Conservation (phyloP, 1,140 invertebrate genomes). For the Drosophila busckii region DNA sequence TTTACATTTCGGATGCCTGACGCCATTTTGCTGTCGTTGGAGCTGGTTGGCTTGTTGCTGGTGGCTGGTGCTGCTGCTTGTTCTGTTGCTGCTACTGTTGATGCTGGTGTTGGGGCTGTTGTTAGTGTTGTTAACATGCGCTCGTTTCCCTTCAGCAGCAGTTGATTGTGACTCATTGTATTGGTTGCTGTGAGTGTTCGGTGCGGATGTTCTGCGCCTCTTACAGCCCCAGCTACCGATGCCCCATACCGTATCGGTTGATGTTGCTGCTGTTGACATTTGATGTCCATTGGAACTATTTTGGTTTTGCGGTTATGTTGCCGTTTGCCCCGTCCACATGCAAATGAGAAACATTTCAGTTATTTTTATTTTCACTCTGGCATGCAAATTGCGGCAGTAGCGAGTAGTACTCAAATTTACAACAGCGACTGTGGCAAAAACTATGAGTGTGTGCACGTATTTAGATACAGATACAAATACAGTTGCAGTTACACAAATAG, state of each 20-base stretch:
- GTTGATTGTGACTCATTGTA: constrained; percentile 63
- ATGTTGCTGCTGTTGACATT: constrained; percentile 69
- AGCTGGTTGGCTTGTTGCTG: constrained; percentile 18
- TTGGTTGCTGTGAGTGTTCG: constrained; percentile 17
- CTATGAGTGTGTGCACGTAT: constrained; percentile 41
- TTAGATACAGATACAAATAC: too few relatives aligned
- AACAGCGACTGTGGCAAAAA: constrained; percentile 46
- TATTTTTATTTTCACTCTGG: constrained; percentile 73
- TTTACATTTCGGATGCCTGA: constrained; percentile 66
- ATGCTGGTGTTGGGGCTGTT: constrained; percentile 40
- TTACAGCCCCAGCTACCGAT: constrained; percentile 15
- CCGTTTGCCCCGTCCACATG: constrained; percentile 43
- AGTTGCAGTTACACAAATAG: too few relatives aligned
- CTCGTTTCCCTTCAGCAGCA: constrained; percentile 77
- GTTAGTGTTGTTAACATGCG: constrained; percentile 77
- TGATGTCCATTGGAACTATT: constrained; percentile 78
- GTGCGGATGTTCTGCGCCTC: constrained; percentile 19
- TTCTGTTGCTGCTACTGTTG: constrained; percentile 30
- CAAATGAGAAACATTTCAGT: constrained; percentile 74
- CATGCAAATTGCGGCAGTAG: constrained; percentile 58
- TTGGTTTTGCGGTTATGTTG: constrained; percentile 72
- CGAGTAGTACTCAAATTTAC: constrained; percentile 45
- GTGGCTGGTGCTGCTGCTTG: constrained; percentile 32
- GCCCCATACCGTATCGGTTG: constrained; percentile 21
- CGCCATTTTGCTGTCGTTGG: constrained; percentile 71